Evolutionary conservation across 2,113 vertebrate genomes (phyloP), one percentile per base, ranked within the genome.

Genomic region (Aptenodytes patagonicus): DNA sequence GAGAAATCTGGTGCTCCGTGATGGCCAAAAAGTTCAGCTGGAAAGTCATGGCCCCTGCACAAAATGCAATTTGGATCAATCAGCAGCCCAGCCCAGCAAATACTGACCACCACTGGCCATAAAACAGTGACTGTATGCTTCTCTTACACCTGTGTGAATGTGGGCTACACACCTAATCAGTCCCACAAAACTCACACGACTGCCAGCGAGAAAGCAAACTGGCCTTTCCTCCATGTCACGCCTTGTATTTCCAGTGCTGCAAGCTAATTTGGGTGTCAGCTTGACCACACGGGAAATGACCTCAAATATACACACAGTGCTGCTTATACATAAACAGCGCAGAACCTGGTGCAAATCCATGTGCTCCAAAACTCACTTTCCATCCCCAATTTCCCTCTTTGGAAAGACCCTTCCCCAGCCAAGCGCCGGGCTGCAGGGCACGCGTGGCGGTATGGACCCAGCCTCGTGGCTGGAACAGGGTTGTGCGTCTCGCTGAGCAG

Each of bases 401-500:
- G 10, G 36, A 71, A 91, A 90, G 70, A 82, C 21, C 9, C 12
- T 36, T 77, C 7, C 31, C 16, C 26, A 70, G 28, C 42, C 54
- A 51, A 62, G 13, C 0, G 4, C 20, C 0, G 0, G 47, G 28
- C 46, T 54, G 40, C 71, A 49, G 22, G 29, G 26, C 34, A 64
- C 2, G 2, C 1, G 2, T 11, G 42, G 42, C 4, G 2, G 57
- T 24, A 46, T 1, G 3, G 61, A n/a, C 24, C 8, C 46, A 44
- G 44, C 10, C 16, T 49, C 0, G 0, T 5, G 42, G 70, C 46
- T 22, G 68, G n/a, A 54, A 29, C 5, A 4, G 51, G 70, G 25
- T 34, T 12, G 21, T 9, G 26, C 15, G 0, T 55, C 42, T 18
- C 6, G 8, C 26, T 19, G 47, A 66, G 29, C 51, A 38, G 55